Conservation (phyloP, 2,797 vertebrate genomes). For the Dryobates pubescens region DNA sequence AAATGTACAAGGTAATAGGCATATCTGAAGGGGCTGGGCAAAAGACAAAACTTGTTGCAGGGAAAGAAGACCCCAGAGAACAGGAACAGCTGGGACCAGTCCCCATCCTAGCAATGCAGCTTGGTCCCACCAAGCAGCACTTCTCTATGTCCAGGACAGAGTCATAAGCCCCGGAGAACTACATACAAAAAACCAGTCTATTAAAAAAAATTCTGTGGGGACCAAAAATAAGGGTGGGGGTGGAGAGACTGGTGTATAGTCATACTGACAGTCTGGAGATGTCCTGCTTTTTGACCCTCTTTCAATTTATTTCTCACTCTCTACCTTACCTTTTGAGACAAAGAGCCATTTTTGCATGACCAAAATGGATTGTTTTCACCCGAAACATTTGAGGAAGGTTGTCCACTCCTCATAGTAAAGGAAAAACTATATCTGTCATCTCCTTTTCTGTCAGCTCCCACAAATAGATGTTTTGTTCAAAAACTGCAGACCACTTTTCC, state of each 20-base stretch:
- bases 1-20: not conserved
- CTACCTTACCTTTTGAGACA: not conserved
- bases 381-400: not conserved
- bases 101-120: fast-evolving
- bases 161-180: not conserved
- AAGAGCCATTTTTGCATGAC: not conserved
- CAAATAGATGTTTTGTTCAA: not conserved
- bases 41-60: not conserved
- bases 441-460: not conserved
- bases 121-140: not conserved
- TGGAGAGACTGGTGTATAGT: not conserved
- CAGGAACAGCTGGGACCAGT: not conserved
- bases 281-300: not conserved
- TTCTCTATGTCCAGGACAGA: not conserved
- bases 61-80: not conserved
- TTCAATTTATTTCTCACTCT: not conserved
- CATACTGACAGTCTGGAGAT: not conserved
- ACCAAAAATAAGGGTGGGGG: not conserved
- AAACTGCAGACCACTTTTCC: not conserved
- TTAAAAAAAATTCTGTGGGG: not conserved
- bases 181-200: not conserved
- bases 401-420: not conserved
- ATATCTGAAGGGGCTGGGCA: not conserved
- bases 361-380: not conserved
- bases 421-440: not conserved